These are phyloP conservation scores for Pterostichus niger DNA, from an alignment of 2,888 invertebrate genomes.

Conservation along the genomic window DNA sequence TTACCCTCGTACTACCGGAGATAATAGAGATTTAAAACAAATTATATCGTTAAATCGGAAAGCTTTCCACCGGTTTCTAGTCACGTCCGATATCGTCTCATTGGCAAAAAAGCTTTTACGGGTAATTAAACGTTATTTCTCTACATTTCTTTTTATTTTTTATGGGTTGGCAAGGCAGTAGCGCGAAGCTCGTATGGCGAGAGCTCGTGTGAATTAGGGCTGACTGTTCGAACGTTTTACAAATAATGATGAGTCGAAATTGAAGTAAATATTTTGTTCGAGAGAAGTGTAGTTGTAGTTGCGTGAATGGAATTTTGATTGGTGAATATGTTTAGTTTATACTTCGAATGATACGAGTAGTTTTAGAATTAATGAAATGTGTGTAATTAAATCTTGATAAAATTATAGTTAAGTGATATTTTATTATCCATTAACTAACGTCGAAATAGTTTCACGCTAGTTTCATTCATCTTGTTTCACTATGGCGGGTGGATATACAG, in stretches of 20 bases:
- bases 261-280: constrained; percentile 18
- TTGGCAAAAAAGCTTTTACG: constrained; percentile 61
- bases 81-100: constrained; percentile 64
- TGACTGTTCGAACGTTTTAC: constrained; percentile 17
- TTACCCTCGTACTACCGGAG: constrained; percentile 24
- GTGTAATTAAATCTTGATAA: no score
- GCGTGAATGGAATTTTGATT: background rate
- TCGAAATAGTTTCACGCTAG: no score
- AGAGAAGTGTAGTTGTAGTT: background rate
- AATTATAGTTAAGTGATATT: no score
- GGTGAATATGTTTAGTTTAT: background rate
- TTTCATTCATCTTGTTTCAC: no score
- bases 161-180: background rate
- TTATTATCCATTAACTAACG: no score
- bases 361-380: no score
- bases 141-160: constrained; percentile 46
- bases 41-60: constrained; percentile 65
- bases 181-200: constrained; percentile 5
- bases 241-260: constrained; percentile 26
- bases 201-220: constrained; percentile 16
- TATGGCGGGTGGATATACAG: no score
- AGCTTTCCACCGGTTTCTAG: constrained; percentile 57
- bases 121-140: constrained; percentile 63
- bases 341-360: no score
- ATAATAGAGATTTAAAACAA: constrained; percentile 66